Conservation (phyloP, 2,797 vertebrate species). For the Anguilla marmorata region DNA sequence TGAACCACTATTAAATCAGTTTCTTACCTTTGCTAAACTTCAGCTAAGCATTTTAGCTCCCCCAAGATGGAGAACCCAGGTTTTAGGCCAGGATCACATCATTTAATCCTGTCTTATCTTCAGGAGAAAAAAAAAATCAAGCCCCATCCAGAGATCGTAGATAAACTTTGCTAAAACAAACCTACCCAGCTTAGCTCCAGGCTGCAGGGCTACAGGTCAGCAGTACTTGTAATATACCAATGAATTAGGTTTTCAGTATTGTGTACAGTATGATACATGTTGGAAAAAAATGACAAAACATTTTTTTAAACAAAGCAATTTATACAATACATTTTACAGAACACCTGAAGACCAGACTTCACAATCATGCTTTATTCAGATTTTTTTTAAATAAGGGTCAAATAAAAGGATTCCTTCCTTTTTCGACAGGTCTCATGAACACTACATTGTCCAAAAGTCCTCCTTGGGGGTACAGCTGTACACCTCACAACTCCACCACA, state of each 20-base stretch:
- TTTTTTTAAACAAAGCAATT: conserved; percentile 1
- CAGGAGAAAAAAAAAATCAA: too few species aligned
- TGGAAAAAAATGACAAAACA: background rate
- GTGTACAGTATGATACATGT: background rate
- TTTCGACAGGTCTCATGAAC: conserved; percentile 56
- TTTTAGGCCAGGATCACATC: background rate
- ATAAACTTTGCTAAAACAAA: background rate
- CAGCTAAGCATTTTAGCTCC: background rate
- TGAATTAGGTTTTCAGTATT: background rate
- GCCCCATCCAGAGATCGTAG: too few species aligned
- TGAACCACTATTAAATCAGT: background rate
- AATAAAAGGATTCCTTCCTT: conserved; percentile 69
- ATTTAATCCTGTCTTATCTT: background rate
- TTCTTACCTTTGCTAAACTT: background rate
- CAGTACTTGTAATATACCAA: background rate
- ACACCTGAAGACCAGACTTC: conserved; percentile 57
- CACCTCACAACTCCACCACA: conserved; percentile 52
- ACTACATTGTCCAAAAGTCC: conserved; percentile 48
- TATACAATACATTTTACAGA: conserved; percentile 17
- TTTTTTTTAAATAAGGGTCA: conserved; percentile 73
- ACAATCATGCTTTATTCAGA: conserved; percentile 84
- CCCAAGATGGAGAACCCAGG: background rate
- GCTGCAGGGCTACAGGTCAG: background rate
- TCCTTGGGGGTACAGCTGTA: conserved; percentile 50
- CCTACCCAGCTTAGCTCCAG: background rate